A percentile compares a stretch with the other conserved stretches of the same genome.
These are phyloP conservation scores for Liopterus haemorrhoidalis DNA, from an alignment of 2,888 invertebrate species.

Conservation along the genomic window DNA sequence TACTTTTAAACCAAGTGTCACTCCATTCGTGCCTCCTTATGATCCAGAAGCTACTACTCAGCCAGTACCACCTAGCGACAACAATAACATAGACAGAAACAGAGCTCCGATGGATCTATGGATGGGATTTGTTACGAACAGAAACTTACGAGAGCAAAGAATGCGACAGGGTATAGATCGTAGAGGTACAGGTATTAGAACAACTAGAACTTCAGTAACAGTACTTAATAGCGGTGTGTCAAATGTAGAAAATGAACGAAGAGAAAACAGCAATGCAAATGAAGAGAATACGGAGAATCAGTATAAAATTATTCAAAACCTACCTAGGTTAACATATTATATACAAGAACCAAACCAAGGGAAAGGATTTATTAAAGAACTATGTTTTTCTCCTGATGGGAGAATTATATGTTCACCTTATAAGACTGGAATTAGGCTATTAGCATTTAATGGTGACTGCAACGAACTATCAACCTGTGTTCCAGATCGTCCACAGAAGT, in stretches of 20 bases:
- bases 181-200: conserved; percentile 20
- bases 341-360: conserved; percentile 83
- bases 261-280: conserved; percentile 2
- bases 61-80: conserved; percentile 8
- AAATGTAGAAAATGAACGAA: conserved; percentile 6
- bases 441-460: conserved; percentile 72
- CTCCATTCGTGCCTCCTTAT: too few species aligned
- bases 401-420: conserved; percentile 86
- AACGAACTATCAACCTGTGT: conserved; percentile 69
- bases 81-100: neutral
- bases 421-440: conserved; percentile 76
- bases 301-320: conserved; percentile 60
- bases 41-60: conserved; percentile 11
- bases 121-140: conserved; percentile 43
- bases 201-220: conserved; percentile 39
- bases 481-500: conserved; percentile 47
- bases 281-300: conserved; percentile 25
- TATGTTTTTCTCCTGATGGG: conserved; percentile 86
- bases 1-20: too few species aligned
- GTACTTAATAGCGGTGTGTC: conserved; percentile 43
- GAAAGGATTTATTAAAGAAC: conserved; percentile 87
- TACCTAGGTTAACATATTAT: conserved; percentile 73
- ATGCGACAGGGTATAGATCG: conserved; percentile 20
- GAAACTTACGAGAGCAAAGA: conserved; percentile 36
- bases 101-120: conserved; percentile 42